Evolutionary conservation across 2,888 invertebrate species (phyloP).

Genomic region (Julus scanicus): DNA sequence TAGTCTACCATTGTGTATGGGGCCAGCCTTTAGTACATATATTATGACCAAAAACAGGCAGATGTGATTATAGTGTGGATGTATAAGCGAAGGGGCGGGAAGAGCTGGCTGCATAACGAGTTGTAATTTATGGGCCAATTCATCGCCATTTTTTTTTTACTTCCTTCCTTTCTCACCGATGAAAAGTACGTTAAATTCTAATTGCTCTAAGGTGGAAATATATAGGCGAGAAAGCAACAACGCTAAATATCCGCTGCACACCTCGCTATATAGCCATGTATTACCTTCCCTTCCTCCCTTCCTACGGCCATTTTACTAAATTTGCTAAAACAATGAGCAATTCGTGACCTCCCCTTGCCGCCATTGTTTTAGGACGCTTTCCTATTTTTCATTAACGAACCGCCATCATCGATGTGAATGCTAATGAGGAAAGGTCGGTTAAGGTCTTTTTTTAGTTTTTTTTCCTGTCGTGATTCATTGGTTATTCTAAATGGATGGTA

Average conservation of each 20-base stretch:
- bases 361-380: constrained; percentile 41
- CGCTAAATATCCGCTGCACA: constrained; percentile 41
- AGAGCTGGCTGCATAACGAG: constrained; percentile 49
- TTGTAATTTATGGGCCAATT: constrained; percentile 53
- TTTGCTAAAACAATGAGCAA: constrained; percentile 48
- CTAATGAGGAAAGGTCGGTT: neutral
- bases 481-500: neutral
- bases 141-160: constrained; percentile 52
- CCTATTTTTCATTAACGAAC: constrained; percentile 46
- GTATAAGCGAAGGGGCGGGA: constrained; percentile 49
- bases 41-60: constrained; percentile 29
- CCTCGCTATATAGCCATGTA: neutral
- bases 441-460: neutral
- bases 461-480: neutral
- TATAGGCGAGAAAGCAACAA: constrained; percentile 45
- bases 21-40: constrained; percentile 43
- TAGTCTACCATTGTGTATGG: constrained; percentile 21
- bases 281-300: constrained; percentile 1
- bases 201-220: constrained; percentile 47
- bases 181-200: constrained; percentile 54
- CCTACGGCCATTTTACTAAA: constrained; percentile 45
- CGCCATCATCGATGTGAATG: constrained; percentile 25
- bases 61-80: constrained; percentile 45
- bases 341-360: constrained; percentile 49
- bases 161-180: constrained; percentile 51